Base-by-base conservation (phyloP, 2,888 invertebrate genomes). In the Sarcophaga variegata region DNA sequence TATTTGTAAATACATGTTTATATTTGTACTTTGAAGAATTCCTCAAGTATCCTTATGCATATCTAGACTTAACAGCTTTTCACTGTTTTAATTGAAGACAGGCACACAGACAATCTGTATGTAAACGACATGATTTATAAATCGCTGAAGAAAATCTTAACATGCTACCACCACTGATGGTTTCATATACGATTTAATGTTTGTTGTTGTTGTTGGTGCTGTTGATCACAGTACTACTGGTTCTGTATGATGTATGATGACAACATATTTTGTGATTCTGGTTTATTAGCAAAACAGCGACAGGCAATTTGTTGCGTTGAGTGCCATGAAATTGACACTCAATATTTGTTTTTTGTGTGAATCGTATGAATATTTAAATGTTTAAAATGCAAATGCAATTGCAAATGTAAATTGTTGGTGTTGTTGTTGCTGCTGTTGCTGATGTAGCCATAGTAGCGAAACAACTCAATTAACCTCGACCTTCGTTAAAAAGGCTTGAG, bases 381-480 rank as follows among this genome's bases (percentile, higher is more conserved):
- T 37, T 37, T 37, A 37, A 82, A 37, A 66, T 67, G 66, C 62
- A 85, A 85, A 85, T 66, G 78, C 63, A 72, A 85, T 82, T 78
- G 60, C 62, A 70, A 82, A 54, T 69, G 54, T 37, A 75, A 54
- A 64, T 66, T 69, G 62, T 84, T 83, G 84, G 89, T 89, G 72
- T 74, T n/a, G n/a, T 74, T 59, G 45, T 59, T 27, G 63, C 12
- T 17, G 62, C 70, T 12, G 49, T 81, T 20, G 62, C 2, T 20
- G 76, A 20, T 10, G 54, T n/a, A 37, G 77, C 60, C 74, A 70
- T 83, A 87, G 88, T 89, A 90, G 80, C 88, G 89, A 91, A 92
- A 92, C 92, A 92, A 91, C 91, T 92, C 90, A 92, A 92, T 92
- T 92, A 92, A 92, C 92, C 92, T 92, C 92, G 92, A 92, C 92